Conservation (phyloP, 2,888 invertebrate genomes). For the Lycia hirtaria region DNA sequence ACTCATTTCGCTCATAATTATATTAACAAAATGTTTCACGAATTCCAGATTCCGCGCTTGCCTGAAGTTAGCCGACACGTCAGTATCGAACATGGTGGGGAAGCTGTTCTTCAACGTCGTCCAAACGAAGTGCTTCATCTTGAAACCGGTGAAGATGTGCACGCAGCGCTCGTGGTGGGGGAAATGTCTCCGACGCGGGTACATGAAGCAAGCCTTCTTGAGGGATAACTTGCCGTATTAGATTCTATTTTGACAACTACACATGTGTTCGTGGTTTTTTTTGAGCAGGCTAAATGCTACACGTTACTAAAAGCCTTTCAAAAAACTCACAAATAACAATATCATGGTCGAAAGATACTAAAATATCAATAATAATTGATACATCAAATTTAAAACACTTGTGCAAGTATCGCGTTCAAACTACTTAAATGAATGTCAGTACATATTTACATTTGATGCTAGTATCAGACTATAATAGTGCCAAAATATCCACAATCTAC, state of each 20-base stretch:
- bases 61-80: constrained; percentile 93
- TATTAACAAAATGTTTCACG: neutral
- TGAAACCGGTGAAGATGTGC: constrained; percentile 92
- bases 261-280: too few species aligned
- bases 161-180: constrained; percentile 92
- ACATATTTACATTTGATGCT: too few species aligned
- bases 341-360: too few species aligned
- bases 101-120: constrained; percentile 97
- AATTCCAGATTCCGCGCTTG: constrained; percentile 94
- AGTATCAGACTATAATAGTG: too few species aligned
- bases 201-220: constrained; percentile 89
- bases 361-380: too few species aligned
- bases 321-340: too few species aligned
- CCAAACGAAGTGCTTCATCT: constrained; percentile 96
- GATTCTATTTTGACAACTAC: neutral
- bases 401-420: too few species aligned
- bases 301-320: too few species aligned
- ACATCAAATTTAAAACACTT: too few species aligned
- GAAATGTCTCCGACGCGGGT: constrained; percentile 88
- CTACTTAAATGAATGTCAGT: too few species aligned
- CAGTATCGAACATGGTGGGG: constrained; percentile 95
- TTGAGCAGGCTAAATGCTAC: neutral
- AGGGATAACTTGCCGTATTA: constrained; percentile 90
- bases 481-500: too few species aligned
- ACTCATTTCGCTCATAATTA: too few species aligned